Evolutionary conservation across 2,797 vertebrate genomes (phyloP).

Genomic region (Rhinatrema bivittatum): DNA sequence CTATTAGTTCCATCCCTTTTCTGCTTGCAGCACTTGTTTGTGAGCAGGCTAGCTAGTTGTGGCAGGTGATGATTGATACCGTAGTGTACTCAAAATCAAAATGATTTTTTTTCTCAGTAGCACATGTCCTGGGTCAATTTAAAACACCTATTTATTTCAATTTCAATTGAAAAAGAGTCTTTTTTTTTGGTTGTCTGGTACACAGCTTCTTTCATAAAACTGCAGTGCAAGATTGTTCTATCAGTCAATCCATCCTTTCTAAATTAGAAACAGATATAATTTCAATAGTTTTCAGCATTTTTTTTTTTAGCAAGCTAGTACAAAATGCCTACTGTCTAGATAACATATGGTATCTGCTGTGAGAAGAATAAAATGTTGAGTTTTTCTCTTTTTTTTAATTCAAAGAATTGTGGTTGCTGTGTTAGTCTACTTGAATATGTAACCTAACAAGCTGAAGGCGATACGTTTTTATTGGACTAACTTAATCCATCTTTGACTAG

Average conservation of each 20-base stretch:
- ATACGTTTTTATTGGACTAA: too few species aligned
- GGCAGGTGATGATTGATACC: conserved; percentile 9
- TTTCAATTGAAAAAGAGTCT: conserved; percentile 3
- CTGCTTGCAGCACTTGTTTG: background rate
- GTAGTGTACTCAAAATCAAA: conserved; percentile 1
- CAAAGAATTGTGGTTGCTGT: too few species aligned
- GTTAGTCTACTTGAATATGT: too few species aligned
- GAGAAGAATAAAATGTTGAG: background rate
- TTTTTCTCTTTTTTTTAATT: too few species aligned
- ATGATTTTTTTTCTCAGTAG: too few species aligned
- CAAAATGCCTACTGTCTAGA: background rate
- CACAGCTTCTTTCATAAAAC: background rate
- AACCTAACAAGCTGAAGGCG: too few species aligned
- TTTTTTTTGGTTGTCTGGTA: conserved; percentile 2
- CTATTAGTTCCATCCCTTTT: background rate
- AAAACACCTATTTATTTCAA: conserved; percentile 12
- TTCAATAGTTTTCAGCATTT: background rate
- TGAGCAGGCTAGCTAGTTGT: background rate
- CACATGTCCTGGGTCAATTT: background rate
- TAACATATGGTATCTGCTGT: background rate
- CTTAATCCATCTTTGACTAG: too few species aligned
- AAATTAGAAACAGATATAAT: too few species aligned
- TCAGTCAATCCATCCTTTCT: conserved; percentile 4
- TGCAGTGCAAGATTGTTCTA: background rate
- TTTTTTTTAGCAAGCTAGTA: too few species aligned